A percentile compares a stretch with the other conserved stretches of the same genome.
Evolutionary conservation across 1,140 invertebrate genomes (phyloP).

Genomic region (Micrasema longulum): DNA sequence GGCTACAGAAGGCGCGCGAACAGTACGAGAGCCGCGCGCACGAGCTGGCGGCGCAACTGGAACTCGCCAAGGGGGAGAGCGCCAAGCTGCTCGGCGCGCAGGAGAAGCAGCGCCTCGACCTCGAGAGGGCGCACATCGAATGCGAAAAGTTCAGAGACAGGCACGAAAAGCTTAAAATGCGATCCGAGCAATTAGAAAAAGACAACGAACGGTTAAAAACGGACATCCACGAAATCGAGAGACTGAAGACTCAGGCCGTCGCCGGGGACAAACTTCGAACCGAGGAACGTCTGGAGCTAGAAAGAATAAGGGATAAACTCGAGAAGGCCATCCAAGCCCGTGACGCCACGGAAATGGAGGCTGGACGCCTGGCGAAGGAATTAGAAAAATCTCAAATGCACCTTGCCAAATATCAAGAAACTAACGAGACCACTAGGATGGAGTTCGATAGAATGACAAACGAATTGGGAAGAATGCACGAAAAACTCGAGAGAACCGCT

Average conservation of each 20-base stretch:
- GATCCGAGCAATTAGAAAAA: constrained; percentile 76
- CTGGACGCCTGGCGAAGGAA: constrained; percentile 86
- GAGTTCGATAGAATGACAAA: constrained; percentile 86
- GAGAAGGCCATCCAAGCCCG: constrained; percentile 85
- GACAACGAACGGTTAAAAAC: constrained; percentile 80
- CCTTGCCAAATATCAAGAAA: constrained; percentile 83
- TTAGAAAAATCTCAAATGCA: constrained; percentile 87
- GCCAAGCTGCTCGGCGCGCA: constrained; percentile 76
- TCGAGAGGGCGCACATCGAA: constrained; percentile 85
- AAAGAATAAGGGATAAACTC: constrained; percentile 85
- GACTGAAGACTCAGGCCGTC: constrained; percentile 72
- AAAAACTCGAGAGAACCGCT: constrained; percentile 78
- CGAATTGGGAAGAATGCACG: constrained; percentile 82
- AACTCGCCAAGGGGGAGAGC: constrained; percentile 82
- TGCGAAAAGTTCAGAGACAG: constrained; percentile 87
- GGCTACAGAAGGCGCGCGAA: constrained; percentile 72
- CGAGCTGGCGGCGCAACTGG: constrained; percentile 82
- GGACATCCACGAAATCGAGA: constrained; percentile 77
- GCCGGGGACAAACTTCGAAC: constrained; percentile 72
- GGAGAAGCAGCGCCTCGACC: constrained; percentile 81
- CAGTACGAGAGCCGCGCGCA: constrained; percentile 83
- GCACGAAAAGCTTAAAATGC: constrained; percentile 82
- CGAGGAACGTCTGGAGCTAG: constrained; percentile 78
- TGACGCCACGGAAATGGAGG: constrained; percentile 86
- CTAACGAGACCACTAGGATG: constrained; percentile 80